Evolutionary conservation across 2,113 vertebrate species (phyloP).

Genomic region (Microtus pennsylvanicus): DNA sequence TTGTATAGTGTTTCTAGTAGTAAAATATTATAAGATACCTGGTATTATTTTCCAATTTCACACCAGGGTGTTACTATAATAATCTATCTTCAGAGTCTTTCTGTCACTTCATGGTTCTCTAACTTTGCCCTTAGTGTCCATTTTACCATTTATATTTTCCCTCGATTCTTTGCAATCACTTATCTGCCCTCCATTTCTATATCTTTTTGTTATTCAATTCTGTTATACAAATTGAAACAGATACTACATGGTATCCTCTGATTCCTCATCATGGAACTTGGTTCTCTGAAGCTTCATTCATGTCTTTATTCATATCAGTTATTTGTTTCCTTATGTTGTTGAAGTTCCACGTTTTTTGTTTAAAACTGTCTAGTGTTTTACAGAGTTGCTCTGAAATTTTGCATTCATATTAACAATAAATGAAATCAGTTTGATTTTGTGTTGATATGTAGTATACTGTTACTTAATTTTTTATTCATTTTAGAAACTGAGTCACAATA

Average conservation of each 20-base stretch:
- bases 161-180: not conserved
- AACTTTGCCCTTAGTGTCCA: not conserved
- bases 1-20: too few species aligned
- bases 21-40: too few species aligned
- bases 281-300: not conserved
- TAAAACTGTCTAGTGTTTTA: not conserved
- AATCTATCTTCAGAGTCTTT: not conserved
- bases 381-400: not conserved
- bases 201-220: not conserved
- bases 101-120: not conserved
- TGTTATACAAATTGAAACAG: not conserved
- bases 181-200: not conserved
- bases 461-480: not conserved
- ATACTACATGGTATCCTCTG: not conserved
- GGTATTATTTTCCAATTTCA: not conserved
- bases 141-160: not conserved
- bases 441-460: not conserved
- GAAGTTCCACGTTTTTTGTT: not conserved
- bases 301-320: not conserved
- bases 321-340: not conserved
- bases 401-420: not conserved
- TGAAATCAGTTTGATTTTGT: not conserved
- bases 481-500: not conserved
- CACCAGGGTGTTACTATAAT: not conserved
- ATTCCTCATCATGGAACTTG: not conserved